Conservation (phyloP, 2,113 vertebrate species). For the Saccopteryx bilineata region DNA sequence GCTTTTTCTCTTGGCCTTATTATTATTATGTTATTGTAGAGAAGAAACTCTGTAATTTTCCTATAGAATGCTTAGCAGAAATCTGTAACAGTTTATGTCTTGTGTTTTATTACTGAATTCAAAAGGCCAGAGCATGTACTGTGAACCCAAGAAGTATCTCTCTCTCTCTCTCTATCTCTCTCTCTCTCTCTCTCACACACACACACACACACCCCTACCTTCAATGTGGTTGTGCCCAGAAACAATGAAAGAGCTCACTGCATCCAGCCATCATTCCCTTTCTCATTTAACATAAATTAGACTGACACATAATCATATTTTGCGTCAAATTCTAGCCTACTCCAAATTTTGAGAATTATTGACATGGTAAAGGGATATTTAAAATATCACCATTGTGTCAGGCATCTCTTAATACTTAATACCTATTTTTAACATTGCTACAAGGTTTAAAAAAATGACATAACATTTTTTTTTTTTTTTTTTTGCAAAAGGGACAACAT, state of each 20-base stretch:
- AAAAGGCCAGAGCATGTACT: background rate
- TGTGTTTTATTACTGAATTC: slow-evolving; percentile 21
- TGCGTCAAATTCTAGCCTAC: background rate
- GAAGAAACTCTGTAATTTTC: background rate
- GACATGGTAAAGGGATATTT: background rate
- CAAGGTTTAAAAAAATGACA: background rate
- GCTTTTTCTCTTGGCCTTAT: background rate
- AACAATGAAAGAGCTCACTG: background rate
- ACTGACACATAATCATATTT: background rate
- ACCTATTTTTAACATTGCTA: background rate
- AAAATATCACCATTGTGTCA: background rate
- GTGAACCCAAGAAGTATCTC: background rate
- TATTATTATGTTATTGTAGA: background rate
- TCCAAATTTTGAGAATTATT: slow-evolving; percentile 9
- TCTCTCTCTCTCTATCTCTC: no score
- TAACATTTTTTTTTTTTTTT: background rate
- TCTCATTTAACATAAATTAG: background rate
- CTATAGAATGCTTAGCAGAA: background rate
- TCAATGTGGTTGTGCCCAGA: background rate
- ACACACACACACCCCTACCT: background rate
- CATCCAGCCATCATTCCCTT: background rate
- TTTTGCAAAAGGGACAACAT: background rate
- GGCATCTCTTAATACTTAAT: background rate
- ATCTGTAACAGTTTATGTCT: background rate
- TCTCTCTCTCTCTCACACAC: background rate